Percentiles rank a stretch among this genome's conserved stretches.
phyloP scores from a whole-genome alignment of 2,888 invertebrate species.

The Troides aeacus region DNA sequence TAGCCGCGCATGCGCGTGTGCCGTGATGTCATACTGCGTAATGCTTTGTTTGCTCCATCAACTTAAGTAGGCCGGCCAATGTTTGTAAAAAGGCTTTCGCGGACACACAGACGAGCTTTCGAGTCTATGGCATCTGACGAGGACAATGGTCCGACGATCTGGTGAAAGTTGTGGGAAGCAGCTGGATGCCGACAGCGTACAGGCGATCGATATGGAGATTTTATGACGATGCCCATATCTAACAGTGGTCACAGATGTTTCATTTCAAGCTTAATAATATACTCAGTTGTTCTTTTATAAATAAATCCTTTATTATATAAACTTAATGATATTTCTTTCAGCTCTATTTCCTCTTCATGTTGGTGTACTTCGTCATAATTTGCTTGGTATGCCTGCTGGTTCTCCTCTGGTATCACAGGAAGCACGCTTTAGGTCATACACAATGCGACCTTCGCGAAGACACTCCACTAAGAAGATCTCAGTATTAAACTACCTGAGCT shows the following conservation, averaged over 20 bases:
- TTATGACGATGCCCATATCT: no score
- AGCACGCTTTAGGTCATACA: conserved; percentile 35
- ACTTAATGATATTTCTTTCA: conserved; percentile 40
- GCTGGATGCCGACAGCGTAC: no score
- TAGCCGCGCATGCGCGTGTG: background rate
- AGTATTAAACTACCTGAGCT: no score
- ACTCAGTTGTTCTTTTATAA: no score
- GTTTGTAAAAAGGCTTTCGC: conserved; percentile 15
- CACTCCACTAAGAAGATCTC: conserved; percentile 43
- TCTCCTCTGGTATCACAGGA: conserved; percentile 51
- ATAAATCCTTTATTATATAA: no score
- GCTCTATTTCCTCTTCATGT: conserved; percentile 67
- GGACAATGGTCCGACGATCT: no score
- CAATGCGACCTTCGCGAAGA: conserved; percentile 47
- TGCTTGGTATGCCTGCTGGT: conserved; percentile 52
- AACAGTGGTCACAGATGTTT: background rate
- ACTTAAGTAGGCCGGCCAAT: conserved; percentile 13
- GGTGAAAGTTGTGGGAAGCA: no score
- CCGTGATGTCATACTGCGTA: conserved; percentile 8
- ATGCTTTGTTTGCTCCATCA: conserved; percentile 4
- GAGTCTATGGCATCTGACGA: no score
- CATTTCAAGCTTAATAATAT: background rate
- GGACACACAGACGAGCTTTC: background rate
- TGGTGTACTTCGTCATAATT: conserved; percentile 56
- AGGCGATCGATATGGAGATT: no score